Evolutionary conservation across 92 coral and sea anemone species (phyloP), one percentile per base, ranked within the genome.

Genomic region (Palythoa grandis): DNA sequence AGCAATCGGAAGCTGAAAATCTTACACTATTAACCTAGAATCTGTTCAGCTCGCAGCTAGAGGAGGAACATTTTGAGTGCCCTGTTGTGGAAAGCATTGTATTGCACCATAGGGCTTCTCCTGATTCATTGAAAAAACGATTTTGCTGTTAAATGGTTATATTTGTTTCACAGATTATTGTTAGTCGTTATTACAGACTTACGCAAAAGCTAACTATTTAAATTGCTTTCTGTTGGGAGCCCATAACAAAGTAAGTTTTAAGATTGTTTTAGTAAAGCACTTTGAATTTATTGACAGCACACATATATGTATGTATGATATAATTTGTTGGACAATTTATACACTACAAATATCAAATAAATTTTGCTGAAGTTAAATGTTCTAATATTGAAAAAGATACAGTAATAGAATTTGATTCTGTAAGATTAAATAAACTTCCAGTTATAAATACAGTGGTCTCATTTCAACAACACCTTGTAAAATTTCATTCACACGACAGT

Each of bases 21-120:
- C 70, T 80, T 60, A 40, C 17, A 63, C 57, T 52, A 79, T 80
- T 80, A 80, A 52, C 60, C 25, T 13, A 37, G 52, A 80, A 65
- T 80, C 25, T 65, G 40, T 66, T 52, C 43, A 53, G 84, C 72
- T 80, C 68, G 25, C 43, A 17, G 80, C 71, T 76, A 76, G 61
- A 66, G 79, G 74, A 88, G 52, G 77, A 83, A 48, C 78, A 71
- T 61, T 63, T 50, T 13, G 29, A 72, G 60, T 71, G 83, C 70
- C 89, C 92, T 82, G 84, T 25, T 54, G 88, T 73, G 88, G 83
- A 88, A 88, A 19, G 85, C 79, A 90, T 87, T 90, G 88, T 87
- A 61, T 23, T 76, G 57, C 90, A 29, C 90, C 67, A 23, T 73
- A 66, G 90, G 92, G 73, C 75, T 66, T 66, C 85, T 40, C 11